These are phyloP conservation scores for Meghimatium bilineatum DNA, from an alignment of 2,888 invertebrate genomes.

Conservation along the genomic window DNA sequence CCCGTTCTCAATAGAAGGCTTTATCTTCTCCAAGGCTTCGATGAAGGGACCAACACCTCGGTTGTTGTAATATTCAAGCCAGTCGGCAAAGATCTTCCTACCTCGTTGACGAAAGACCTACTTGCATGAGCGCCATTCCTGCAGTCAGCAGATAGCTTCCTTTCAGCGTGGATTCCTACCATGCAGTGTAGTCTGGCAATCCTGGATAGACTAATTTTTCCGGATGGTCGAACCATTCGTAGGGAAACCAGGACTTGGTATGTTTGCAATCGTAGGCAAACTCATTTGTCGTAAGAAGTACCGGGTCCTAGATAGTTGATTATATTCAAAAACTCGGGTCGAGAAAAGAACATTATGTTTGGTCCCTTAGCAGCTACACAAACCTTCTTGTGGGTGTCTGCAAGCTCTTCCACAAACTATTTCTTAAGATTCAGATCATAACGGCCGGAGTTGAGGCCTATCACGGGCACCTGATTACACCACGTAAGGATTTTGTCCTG, in stretches of 20 bases:
- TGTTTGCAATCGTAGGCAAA: not conserved
- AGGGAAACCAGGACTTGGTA: not conserved
- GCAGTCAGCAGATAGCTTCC: not conserved
- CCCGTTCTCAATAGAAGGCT: not conserved
- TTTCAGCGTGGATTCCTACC: not conserved
- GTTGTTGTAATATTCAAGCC: constrained; percentile 1
- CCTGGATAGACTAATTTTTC: not conserved
- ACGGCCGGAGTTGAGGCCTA: not conserved
- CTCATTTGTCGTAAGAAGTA: not conserved
- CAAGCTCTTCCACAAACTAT: not conserved
- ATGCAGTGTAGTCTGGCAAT: not conserved
- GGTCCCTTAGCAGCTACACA: not conserved
- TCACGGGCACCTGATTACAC: not conserved
- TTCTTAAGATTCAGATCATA: not conserved
- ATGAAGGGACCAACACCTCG: not conserved
- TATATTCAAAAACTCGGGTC: not conserved
- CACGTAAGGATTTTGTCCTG: not conserved
- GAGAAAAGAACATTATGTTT: not conserved
- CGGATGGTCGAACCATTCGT: not conserved
- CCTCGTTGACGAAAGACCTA: not conserved
- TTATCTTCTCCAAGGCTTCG: not conserved
- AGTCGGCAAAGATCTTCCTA: not conserved
- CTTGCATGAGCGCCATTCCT: not conserved
- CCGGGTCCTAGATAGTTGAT: not conserved
- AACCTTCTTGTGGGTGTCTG: not conserved